Evolutionary conservation across 2,113 vertebrate species (phyloP).

Genomic region (Apodemus sylvaticus): DNA sequence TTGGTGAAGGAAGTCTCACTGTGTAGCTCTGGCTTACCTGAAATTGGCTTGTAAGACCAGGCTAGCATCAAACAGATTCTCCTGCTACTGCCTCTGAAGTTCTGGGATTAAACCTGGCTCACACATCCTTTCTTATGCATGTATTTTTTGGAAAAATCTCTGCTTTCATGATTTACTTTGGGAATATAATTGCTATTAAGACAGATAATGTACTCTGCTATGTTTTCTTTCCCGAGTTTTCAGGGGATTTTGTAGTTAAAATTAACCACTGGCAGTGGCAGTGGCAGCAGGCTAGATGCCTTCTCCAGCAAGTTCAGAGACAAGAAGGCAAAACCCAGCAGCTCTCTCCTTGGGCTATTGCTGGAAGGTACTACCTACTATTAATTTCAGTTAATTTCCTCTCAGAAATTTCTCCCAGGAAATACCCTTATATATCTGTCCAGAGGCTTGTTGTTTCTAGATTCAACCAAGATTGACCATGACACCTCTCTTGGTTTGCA

Average conservation of each 20-base stretch:
- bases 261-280: background rate
- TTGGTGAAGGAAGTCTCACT: background rate
- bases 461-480: background rate
- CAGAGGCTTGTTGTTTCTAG: background rate
- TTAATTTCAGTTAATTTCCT: background rate
- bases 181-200: background rate
- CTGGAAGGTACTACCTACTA: background rate
- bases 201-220: background rate
- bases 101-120: background rate
- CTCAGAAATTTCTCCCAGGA: background rate
- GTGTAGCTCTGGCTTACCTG: background rate
- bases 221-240: background rate
- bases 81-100: background rate
- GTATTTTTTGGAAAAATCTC: background rate
- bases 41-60: background rate
- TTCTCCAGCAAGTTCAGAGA: background rate
- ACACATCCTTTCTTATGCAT: background rate
- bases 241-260: background rate
- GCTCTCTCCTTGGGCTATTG: background rate
- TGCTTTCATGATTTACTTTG: constrained; percentile 11
- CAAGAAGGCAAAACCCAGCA: background rate
- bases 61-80: background rate
- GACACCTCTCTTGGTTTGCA: background rate
- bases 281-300: background rate
- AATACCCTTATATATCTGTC: background rate